Evolutionary conservation across 1,140 invertebrate genomes (phyloP).

Genomic region (Neelides sp.): DNA sequence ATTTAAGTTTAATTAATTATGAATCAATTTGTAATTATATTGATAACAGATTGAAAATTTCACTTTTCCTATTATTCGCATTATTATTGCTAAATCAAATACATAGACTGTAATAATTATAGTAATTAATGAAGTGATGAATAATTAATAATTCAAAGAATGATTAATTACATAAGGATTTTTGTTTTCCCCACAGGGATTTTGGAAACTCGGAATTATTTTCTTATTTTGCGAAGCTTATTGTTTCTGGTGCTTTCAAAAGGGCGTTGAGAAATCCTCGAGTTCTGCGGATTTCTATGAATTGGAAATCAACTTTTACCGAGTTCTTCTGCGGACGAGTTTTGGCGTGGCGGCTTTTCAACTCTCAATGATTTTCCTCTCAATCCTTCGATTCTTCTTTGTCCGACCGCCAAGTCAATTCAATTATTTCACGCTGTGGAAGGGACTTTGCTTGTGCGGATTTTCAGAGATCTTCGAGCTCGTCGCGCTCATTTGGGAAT

Average conservation of each 20-base stretch:
- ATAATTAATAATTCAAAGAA: too few species aligned
- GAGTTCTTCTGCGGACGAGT: constrained; percentile 15
- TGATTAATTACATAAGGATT: too few species aligned
- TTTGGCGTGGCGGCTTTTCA: constrained; percentile 18
- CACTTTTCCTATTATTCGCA: too few species aligned
- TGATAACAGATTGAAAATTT: too few species aligned
- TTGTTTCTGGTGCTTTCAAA: constrained; percentile 28
- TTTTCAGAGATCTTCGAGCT: constrained; percentile 22
- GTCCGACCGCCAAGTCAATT: constrained; percentile 7
- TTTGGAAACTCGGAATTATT: constrained; percentile 26
- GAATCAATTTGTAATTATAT: too few species aligned
- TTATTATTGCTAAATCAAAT: too few species aligned
- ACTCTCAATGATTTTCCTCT: not conserved
- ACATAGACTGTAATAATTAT: too few species aligned
- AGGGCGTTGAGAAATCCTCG: constrained; percentile 15
- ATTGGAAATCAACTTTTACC: constrained; percentile 27
- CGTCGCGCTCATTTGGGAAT: constrained; percentile 21
- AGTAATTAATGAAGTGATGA: too few species aligned
- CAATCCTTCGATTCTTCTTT: not conserved
- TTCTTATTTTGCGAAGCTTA: constrained; percentile 28
- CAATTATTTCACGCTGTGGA: constrained; percentile 20
- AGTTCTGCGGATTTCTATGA: constrained; percentile 23
- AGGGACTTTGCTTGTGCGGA: constrained; percentile 21
- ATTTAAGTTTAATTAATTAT: too few species aligned
- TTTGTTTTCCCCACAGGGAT: constrained; percentile 11